These are phyloP conservation scores for Folsomia manolachei DNA, from an alignment of 2,888 invertebrate genomes.

Conservation along the genomic window DNA sequence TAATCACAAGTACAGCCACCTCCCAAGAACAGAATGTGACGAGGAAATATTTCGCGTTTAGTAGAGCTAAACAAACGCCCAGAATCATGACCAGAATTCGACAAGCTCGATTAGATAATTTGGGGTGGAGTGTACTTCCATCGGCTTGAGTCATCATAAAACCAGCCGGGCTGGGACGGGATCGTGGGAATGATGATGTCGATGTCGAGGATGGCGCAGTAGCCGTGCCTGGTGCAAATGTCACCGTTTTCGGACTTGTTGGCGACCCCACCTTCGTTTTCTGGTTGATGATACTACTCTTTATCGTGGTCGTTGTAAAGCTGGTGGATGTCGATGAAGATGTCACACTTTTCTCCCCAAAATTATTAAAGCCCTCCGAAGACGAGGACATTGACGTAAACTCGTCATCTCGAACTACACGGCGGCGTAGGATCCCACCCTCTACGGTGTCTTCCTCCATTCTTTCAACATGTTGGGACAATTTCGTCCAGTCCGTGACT, in stretches of 20 bases:
- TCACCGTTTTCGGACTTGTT: background rate
- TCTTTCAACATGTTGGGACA: background rate
- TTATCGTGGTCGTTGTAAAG: background rate
- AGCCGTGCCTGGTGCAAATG: background rate
- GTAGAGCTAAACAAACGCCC: constrained; percentile 18
- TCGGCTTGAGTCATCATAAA: background rate
- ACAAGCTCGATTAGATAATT: constrained; percentile 16
- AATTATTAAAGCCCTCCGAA: too few species aligned
- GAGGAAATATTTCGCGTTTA: constrained; percentile 25
- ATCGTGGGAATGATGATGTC: background rate
- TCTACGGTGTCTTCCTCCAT: background rate
- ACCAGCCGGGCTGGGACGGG: background rate
- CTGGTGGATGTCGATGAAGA: background rate
- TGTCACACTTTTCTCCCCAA: too few species aligned
- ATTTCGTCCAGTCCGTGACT: background rate
- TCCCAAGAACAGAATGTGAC: constrained; percentile 33
- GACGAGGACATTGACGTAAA: too few species aligned
- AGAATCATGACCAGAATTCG: constrained; percentile 17
- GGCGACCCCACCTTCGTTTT: too few species aligned
- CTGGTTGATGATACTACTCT: too few species aligned
- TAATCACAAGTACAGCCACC: constrained; percentile 22
- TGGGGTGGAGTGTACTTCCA: constrained; percentile 14
- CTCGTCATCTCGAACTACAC: too few species aligned
- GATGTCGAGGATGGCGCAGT: background rate
- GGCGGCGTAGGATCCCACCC: background rate